Percentiles rank a stretch among this genome's conserved stretches.
phyloP scores from a whole-genome alignment of 2,113 vertebrate species.

The Struthio camelus region DNA sequence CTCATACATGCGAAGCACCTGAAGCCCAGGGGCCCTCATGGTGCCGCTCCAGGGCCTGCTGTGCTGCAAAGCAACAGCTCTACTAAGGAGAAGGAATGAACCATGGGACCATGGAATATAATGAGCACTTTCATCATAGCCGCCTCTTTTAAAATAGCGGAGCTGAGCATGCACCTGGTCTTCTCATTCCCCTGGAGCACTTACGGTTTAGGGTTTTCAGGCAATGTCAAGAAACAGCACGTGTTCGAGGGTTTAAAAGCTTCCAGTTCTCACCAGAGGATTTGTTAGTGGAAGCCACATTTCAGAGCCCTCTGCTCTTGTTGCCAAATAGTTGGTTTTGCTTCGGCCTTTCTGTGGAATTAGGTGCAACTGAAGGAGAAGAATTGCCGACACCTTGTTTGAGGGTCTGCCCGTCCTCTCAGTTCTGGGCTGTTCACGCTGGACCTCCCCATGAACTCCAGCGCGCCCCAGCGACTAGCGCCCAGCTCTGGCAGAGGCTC shows the following conservation, averaged over 20 bases:
- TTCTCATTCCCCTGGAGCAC: not conserved
- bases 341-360: not conserved
- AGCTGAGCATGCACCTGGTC: not conserved
- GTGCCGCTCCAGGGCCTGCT: not conserved
- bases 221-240: accelerated
- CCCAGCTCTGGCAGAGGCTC: not conserved
- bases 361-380: not conserved
- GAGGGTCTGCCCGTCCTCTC: not conserved
- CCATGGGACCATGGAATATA: too few species aligned
- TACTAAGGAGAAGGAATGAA: not conserved
- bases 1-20: too few species aligned
- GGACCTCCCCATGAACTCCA: too few species aligned
- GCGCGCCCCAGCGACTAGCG: not conserved
- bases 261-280: accelerated
- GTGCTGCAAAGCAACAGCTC: too few species aligned
- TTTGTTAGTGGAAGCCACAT: not conserved
- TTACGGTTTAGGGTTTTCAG: not conserved
- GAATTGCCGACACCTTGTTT: too few species aligned
- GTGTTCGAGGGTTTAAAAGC: not conserved
- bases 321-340: accelerated
- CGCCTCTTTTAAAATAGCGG: too few species aligned
- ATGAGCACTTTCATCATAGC: not conserved
- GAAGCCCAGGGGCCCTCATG: too few species aligned
- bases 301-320: not conserved
- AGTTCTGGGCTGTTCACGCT: not conserved